phyloP scores from a whole-genome alignment of 2,797 vertebrate genomes.

The Pelochelys cantorii region DNA sequence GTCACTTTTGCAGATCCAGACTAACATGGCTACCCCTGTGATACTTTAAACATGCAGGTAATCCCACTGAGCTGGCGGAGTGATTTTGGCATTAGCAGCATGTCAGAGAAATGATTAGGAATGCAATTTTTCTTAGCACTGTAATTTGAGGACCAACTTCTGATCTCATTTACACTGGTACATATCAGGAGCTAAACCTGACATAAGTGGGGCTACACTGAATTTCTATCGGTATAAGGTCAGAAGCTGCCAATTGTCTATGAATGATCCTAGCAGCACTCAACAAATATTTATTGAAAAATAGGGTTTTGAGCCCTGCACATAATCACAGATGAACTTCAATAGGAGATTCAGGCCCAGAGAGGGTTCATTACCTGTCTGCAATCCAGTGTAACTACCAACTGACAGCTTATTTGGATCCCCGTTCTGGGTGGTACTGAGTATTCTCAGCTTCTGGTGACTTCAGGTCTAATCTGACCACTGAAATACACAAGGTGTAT shows the following conservation, averaged over 20 bases:
- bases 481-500: not conserved
- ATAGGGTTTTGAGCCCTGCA: not conserved
- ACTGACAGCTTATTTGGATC: not conserved
- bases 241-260: not conserved
- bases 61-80: not conserved
- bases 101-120: not conserved
- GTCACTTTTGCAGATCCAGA: too few relatives aligned
- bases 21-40: too few relatives aligned
- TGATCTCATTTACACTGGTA: not conserved
- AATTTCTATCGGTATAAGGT: not conserved
- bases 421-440: not conserved
- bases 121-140: not conserved
- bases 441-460: not conserved
- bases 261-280: not conserved
- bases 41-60: not conserved
- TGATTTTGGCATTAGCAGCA: not conserved
- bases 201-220: not conserved
- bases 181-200: not conserved
- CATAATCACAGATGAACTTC: not conserved
- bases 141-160: not conserved
- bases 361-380: not conserved
- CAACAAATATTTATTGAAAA: not conserved
- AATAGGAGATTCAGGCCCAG: accelerated
- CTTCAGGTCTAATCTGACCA: not conserved
- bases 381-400: not conserved